Conservation (phyloP, 2,113 vertebrate genomes). For the Pelvicachromis taeniatus region DNA sequence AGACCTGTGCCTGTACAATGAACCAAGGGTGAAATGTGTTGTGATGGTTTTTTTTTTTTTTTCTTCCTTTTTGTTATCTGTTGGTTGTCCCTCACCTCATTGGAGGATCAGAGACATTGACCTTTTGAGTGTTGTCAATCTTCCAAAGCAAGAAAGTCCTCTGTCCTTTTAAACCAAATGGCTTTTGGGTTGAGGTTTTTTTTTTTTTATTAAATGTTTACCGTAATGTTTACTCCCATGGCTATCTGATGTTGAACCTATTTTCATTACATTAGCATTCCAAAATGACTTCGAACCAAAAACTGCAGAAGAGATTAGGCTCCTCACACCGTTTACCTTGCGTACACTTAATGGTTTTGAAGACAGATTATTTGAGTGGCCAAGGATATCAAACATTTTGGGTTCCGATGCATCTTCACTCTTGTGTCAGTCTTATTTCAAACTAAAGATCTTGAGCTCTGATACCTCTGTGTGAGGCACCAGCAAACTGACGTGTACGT, state of each 20-base stretch:
- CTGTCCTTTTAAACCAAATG: constrained; percentile 13
- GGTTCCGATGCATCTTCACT: constrained; percentile 26
- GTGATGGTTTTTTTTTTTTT: constrained; percentile 16
- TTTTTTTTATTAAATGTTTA: neutral
- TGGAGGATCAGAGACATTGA: constrained; percentile 62
- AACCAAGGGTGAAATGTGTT: constrained; percentile 49
- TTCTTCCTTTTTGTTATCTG: neutral
- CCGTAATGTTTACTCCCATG: constrained; percentile 35
- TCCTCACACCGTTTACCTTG: constrained; percentile 14
- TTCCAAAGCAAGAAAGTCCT: constrained; percentile 30
- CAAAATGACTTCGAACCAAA: constrained; percentile 62
- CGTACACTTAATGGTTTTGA: constrained; percentile 20
- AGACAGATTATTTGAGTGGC: constrained; percentile 27
- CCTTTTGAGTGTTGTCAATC: constrained; percentile 33
- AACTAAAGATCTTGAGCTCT: constrained; percentile 34
- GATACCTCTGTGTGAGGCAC: constrained; percentile 53
- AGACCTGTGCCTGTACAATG: constrained; percentile 62
- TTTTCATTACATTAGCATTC: constrained; percentile 59
- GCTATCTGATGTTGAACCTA: constrained; percentile 7
- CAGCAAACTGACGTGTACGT: constrained; percentile 43
- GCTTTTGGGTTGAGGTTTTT: neutral
- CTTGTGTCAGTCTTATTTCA: constrained; percentile 19
- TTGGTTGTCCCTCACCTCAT: constrained; percentile 23
- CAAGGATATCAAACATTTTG: constrained; percentile 26
- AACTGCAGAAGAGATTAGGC: constrained; percentile 63